Percentiles rank a stretch among this genome's conserved stretches.
These are phyloP conservation scores for Thunnus thynnus DNA, from an alignment of 2,113 vertebrate genomes.

Conservation along the genomic window DNA sequence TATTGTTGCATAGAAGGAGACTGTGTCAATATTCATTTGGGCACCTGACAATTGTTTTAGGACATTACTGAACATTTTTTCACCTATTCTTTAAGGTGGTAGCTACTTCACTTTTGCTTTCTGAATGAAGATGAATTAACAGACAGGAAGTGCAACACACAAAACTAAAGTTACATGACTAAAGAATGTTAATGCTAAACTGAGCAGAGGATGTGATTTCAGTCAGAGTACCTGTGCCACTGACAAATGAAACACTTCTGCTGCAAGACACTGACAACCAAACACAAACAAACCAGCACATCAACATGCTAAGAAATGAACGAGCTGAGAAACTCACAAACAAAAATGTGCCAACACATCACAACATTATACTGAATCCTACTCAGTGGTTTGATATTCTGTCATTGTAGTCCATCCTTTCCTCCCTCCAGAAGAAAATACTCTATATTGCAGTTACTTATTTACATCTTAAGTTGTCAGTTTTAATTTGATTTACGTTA, in stretches of 20 bases:
- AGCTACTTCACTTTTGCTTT: no score
- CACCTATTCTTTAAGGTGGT: no score
- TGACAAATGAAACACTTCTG: conserved; percentile 3
- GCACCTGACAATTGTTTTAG: no score
- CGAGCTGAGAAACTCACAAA: background rate
- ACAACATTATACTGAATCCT: background rate
- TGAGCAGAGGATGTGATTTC: background rate
- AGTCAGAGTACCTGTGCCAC: background rate
- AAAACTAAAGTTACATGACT: background rate
- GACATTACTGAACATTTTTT: no score
- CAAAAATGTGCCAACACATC: background rate
- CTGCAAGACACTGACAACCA: background rate
- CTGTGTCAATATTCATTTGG: no score
- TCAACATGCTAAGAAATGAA: background rate
- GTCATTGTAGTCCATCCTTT: background rate
- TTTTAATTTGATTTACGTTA: conserved; percentile 41
- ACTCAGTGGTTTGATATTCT: background rate
- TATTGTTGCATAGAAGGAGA: no score
- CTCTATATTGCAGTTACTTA: background rate
- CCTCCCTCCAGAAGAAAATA: background rate
- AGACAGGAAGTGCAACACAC: no score
- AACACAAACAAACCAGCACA: conserved; percentile 1
- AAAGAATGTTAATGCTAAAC: background rate
- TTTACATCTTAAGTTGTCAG: conserved; percentile 11
- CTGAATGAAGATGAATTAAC: no score